Percentiles rank a stretch among this genome's conserved stretches.
Evolutionary conservation across 2,113 vertebrate species (phyloP).

Genomic region (Arenaria interpres): DNA sequence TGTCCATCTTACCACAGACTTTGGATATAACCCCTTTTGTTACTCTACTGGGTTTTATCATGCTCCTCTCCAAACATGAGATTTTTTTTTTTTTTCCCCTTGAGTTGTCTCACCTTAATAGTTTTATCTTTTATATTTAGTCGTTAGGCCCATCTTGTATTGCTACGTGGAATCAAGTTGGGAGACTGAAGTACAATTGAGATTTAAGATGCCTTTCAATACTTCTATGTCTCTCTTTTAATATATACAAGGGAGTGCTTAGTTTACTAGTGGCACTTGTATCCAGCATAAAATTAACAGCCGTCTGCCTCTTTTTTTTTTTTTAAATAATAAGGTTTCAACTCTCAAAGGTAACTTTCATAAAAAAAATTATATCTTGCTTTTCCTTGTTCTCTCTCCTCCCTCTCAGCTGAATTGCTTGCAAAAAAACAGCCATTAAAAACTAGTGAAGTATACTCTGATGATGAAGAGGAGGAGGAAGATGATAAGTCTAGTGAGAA

Average conservation of each 20-base stretch:
- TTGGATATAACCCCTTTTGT: neutral
- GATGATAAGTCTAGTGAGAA: slow-evolving; percentile 98
- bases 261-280: neutral
- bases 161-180: neutral
- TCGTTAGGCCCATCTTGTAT: neutral
- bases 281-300: neutral
- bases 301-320: neutral
- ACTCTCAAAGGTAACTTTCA: neutral
- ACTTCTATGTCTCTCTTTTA: neutral
- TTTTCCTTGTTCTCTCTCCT: neutral
- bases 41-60: neutral
- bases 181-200: neutral
- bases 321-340: neutral
- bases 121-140: neutral
- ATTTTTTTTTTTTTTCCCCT: neutral
- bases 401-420: slow-evolving; percentile 87
- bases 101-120: neutral
- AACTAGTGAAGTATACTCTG: slow-evolving; percentile 97
- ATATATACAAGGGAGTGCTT: neutral
- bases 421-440: slow-evolving; percentile 96
- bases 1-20: neutral
- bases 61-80: neutral
- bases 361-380: neutral
- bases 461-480: slow-evolving; percentile 96
- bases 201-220: neutral